phyloP scores from a whole-genome alignment of 2,797 vertebrate genomes.

The Glyptemys insculpta region DNA sequence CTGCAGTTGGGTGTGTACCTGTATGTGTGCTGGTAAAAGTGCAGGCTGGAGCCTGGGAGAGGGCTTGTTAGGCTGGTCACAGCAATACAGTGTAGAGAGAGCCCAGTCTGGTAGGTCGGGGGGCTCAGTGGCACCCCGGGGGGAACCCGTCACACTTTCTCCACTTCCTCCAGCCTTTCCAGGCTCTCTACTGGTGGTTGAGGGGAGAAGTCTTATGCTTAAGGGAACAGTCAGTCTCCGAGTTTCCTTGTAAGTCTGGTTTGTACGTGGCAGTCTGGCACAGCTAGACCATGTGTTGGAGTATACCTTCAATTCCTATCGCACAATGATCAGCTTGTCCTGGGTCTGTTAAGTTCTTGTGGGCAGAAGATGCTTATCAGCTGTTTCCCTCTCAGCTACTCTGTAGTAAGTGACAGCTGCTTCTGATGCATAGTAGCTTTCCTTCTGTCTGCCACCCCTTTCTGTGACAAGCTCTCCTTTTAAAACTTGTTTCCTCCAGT shows the following conservation, averaged over 20 bases:
- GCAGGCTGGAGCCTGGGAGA: no score
- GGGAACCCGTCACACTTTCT: background rate
- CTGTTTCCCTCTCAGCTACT: background rate
- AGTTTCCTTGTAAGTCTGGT: background rate
- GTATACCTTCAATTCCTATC: background rate
- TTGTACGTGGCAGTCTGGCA: background rate
- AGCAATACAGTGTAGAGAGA: no score
- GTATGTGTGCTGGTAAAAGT: no score
- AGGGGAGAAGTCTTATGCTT: background rate
- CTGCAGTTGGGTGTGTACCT: no score
- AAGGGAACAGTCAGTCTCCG: background rate
- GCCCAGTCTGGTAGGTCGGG: no score
- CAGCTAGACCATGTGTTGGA: background rate
- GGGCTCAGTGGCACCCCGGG: no score
- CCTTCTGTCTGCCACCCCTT: background rate
- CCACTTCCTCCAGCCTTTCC: background rate
- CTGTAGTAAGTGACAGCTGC: background rate
- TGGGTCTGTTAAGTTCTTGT: background rate
- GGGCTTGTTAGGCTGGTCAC: no score
- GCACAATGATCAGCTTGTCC: background rate
- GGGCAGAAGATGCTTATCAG: background rate
- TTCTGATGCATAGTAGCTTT: no score
- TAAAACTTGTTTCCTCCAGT: background rate
- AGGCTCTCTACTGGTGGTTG: background rate
- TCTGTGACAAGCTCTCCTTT: background rate